phyloP scores from a whole-genome alignment of 2,888 invertebrate genomes.

The Orthosia incerta region DNA sequence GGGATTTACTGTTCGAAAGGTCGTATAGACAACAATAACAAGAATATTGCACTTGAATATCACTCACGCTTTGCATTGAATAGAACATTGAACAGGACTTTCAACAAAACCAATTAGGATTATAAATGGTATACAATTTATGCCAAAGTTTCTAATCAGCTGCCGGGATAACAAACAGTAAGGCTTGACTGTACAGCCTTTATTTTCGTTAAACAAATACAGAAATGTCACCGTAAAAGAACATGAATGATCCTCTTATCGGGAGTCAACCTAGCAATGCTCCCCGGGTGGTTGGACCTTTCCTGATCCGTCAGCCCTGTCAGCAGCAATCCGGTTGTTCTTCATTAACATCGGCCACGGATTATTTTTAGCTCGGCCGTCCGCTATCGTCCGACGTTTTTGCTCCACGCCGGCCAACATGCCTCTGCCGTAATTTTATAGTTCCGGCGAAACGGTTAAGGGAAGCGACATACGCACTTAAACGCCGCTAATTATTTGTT shows the following conservation, averaged over 20 bases:
- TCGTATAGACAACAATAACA: constrained; percentile 64
- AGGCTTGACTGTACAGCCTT: too few species aligned
- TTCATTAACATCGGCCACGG: constrained; percentile 77
- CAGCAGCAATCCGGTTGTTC: constrained; percentile 77
- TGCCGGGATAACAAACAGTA: too few species aligned
- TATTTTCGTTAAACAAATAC: neutral
- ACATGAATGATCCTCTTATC: constrained; percentile 16
- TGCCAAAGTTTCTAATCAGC: constrained; percentile 18
- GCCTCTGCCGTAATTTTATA: constrained; percentile 82
- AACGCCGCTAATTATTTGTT: constrained; percentile 79
- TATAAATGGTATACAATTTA: constrained; percentile 38
- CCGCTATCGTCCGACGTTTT: constrained; percentile 77
- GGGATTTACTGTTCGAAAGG: constrained; percentile 67
- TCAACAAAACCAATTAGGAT: constrained; percentile 51
- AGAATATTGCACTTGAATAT: constrained; percentile 62
- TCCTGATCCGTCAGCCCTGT: constrained; percentile 71
- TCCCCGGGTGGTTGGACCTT: constrained; percentile 62
- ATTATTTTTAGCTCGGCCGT: constrained; percentile 80
- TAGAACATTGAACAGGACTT: constrained; percentile 50
- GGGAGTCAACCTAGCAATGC: constrained; percentile 30
- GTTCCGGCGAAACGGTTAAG: constrained; percentile 85
- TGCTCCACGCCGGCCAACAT: constrained; percentile 73
- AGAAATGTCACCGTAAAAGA: neutral
- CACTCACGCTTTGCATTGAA: constrained; percentile 66
- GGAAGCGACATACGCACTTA: constrained; percentile 78